A percentile compares a stretch with the other conserved stretches of the same genome.
These are phyloP conservation scores for Picus viridis DNA, from an alignment of 2,797 vertebrate genomes.

Conservation along the genomic window DNA sequence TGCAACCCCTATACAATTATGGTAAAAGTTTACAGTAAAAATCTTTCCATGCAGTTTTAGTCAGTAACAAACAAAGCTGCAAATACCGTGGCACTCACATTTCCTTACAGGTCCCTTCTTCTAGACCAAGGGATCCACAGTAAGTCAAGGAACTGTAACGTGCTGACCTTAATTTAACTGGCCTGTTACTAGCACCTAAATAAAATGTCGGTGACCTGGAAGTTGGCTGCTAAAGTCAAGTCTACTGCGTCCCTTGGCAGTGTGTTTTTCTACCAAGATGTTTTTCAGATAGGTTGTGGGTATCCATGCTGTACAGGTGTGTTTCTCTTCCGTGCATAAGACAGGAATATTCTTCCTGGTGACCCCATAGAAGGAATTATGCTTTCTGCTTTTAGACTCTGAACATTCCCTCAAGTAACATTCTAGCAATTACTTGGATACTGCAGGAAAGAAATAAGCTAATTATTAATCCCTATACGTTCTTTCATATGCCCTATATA, in stretches of 20 bases:
- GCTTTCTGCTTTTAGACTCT: slow-evolving; percentile 29
- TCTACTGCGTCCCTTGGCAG: neutral
- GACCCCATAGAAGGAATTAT: slow-evolving; percentile 56
- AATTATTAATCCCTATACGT: neutral
- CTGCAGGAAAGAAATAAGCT: neutral
- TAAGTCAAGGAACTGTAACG: neutral
- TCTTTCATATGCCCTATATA: neutral
- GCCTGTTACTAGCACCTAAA: neutral
- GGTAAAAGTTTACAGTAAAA: neutral
- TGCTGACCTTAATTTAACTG: neutral
- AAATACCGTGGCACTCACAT: neutral
- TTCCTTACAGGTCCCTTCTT: neutral
- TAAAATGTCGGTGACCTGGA: neutral
- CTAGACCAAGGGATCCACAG: neutral
- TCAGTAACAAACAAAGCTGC: neutral
- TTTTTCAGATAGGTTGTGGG: neutral
- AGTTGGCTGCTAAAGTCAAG: neutral
- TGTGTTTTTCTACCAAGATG: neutral
- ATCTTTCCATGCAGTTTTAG: neutral
- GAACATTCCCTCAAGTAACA: slow-evolving; percentile 23
- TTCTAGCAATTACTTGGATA: slow-evolving; percentile 42
- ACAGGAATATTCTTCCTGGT: slow-evolving; percentile 53
- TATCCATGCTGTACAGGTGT: neutral
- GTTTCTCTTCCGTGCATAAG: slow-evolving; percentile 42
- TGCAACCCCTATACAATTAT: neutral